These are phyloP conservation scores for Nebria ingens DNA, from an alignment of 1,140 invertebrate species.

Conservation along the genomic window DNA sequence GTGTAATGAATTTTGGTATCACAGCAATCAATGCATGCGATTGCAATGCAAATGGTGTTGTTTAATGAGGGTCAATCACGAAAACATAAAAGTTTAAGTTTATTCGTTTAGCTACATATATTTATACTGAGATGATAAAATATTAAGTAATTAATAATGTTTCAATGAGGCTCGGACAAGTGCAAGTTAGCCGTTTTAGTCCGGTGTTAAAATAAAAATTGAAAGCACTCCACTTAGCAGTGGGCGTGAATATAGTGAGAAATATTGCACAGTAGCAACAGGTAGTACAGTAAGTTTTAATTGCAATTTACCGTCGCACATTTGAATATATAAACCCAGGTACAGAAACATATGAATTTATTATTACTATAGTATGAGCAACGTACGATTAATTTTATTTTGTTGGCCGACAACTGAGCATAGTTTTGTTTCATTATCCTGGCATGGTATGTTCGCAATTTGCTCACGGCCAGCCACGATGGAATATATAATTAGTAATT, in stretches of 20 bases:
- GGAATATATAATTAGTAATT: constrained; percentile 9
- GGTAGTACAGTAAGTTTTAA: not conserved
- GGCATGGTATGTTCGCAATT: not conserved
- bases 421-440: constrained; percentile 5
- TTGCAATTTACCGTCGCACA: constrained; percentile 6
- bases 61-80: too few species aligned
- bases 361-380: constrained; percentile 1
- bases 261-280: constrained; percentile 6
- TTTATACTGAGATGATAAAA: too few species aligned
- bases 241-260: not conserved
- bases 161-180: too few species aligned
- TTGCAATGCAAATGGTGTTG: too few species aligned
- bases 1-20: too few species aligned
- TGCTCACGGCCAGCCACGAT: not conserved
- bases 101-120: too few species aligned
- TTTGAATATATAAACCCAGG: constrained; percentile 3
- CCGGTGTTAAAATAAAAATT: too few species aligned
- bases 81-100: too few species aligned
- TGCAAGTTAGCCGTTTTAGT: too few species aligned
- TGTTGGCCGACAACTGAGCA: constrained; percentile 1
- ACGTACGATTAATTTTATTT: constrained; percentile 8
- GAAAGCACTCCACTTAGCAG: too few species aligned
- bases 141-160: too few species aligned
- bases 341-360: constrained; percentile 5
- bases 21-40: too few species aligned